Evolutionary conservation across 1,140 invertebrate species (phyloP).

Genomic region (Philotrypesis tridentata): DNA sequence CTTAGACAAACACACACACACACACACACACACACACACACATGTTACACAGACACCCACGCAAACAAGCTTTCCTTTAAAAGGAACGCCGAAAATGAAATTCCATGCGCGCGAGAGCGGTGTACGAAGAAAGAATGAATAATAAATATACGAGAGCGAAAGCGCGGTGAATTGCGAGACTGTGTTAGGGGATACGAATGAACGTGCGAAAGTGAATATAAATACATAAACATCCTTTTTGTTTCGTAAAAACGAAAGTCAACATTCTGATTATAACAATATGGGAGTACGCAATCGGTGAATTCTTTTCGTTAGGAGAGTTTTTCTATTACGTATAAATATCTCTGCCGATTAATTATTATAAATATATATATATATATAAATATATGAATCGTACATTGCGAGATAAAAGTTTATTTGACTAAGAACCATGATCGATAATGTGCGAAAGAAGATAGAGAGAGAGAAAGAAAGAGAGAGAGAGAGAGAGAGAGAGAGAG

Average conservation of each 20-base stretch:
- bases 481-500: not conserved
- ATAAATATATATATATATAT: constrained; percentile 22
- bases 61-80: not conserved
- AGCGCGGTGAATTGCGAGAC: not conserved
- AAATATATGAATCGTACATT: constrained; percentile 17
- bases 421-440: not conserved
- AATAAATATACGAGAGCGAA: not conserved
- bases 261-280: constrained; percentile 10
- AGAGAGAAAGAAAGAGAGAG: not conserved
- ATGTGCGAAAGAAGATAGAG: not conserved
- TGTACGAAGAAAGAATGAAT: not conserved
- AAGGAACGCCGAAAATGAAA: not conserved
- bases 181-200: not conserved
- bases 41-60: no score
- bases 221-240: no score
- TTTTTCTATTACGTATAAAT: constrained; percentile 44
- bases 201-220: not conserved
- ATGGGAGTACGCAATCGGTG: not conserved
- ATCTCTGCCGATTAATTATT: constrained; percentile 36
- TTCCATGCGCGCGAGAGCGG: not conserved
- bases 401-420: constrained; percentile 33
- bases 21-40: no score
- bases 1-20: no score
- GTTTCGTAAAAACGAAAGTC: constrained; percentile 40
- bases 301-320: constrained; percentile 23